A percentile compares a stretch with the other conserved stretches of the same genome.
Conservation (phyloP, 2,113 vertebrate genomes). For the Butorides virescens region DNA sequence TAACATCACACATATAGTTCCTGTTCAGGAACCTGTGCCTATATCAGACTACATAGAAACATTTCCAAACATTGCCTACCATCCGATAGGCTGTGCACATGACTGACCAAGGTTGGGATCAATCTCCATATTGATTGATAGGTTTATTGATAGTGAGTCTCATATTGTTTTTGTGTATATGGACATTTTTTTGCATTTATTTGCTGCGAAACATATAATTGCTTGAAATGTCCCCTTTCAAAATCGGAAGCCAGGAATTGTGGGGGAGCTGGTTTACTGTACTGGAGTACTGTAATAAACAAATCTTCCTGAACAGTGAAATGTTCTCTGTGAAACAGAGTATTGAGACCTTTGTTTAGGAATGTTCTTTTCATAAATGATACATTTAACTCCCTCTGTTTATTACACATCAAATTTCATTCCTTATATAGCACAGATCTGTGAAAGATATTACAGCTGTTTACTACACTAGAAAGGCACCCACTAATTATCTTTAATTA, state of each 20-base stretch:
- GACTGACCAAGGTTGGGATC: neutral
- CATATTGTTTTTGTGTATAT: neutral
- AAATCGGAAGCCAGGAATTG: neutral
- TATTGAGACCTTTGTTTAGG: neutral
- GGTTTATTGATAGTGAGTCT: neutral
- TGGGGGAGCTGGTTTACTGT: neutral
- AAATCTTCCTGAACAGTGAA: neutral
- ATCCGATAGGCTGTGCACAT: neutral
- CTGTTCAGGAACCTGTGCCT: neutral
- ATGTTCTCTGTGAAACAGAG: neutral
- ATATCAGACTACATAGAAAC: neutral
- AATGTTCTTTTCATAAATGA: neutral
- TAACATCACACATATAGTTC: neutral
- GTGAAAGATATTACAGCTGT: neutral
- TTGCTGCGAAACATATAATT: neutral
- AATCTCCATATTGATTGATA: neutral
- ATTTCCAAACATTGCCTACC: neutral
- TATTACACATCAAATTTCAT: neutral
- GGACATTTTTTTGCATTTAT: neutral
- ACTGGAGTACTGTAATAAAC: neutral
- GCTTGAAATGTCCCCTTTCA: neutral
- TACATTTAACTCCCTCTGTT: neutral
- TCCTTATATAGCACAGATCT: neutral
- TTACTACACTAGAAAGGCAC: neutral
- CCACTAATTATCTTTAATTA: neutral